Conservation (phyloP, 2,113 vertebrate genomes). For the Isichthys henryi region DNA sequence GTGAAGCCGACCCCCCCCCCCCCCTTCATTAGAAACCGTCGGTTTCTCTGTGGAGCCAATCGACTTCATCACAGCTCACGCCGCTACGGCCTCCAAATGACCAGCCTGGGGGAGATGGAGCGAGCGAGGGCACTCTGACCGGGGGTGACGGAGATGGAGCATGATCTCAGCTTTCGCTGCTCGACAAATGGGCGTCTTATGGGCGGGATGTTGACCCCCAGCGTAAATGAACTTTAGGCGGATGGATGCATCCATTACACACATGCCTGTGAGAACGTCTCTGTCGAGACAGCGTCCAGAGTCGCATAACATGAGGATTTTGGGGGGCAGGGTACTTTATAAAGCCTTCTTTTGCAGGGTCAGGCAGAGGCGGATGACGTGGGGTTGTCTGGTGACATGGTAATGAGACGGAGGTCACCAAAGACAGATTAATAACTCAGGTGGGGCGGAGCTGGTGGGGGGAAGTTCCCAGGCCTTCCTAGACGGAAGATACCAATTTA, state of each 20-base stretch:
- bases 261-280: background rate
- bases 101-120: background rate
- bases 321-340: background rate
- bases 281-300: background rate
- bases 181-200: background rate
- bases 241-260: background rate
- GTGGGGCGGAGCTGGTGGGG: background rate
- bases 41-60: background rate
- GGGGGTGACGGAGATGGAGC: background rate
- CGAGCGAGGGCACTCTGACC: background rate
- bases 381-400: background rate
- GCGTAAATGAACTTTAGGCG: background rate
- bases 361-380: background rate
- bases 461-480: background rate
- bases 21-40: background rate
- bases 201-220: background rate
- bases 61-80: background rate
- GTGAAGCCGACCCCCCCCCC: background rate
- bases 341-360: background rate
- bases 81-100: background rate
- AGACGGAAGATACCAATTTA: background rate
- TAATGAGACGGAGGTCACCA: background rate
- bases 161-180: background rate
- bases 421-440: background rate
- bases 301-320: background rate